These are phyloP conservation scores for Hyphantria cunea DNA, from an alignment of 1,140 invertebrate genomes.

Conservation along the genomic window DNA sequence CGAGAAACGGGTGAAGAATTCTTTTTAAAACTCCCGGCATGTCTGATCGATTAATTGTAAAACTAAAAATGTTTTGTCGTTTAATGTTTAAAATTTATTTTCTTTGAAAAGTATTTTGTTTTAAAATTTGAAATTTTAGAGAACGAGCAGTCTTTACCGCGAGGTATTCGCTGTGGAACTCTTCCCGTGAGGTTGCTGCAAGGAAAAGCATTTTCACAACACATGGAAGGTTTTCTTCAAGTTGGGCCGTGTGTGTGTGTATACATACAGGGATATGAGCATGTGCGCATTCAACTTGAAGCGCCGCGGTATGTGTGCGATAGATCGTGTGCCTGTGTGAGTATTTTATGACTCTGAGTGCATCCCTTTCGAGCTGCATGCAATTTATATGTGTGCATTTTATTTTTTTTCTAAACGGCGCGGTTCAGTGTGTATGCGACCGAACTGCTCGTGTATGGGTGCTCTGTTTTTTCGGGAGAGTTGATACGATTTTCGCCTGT, in stretches of 20 bases:
- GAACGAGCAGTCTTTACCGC: constrained; percentile 80
- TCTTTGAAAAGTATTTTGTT: constrained; percentile 35
- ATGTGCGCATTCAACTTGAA: constrained; percentile 58
- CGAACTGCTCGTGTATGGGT: constrained; percentile 54
- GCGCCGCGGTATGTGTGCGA: constrained; percentile 46
- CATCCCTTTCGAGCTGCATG: constrained; percentile 80
- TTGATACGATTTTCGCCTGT: constrained; percentile 41
- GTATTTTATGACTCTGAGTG: constrained; percentile 81
- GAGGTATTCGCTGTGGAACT: constrained; percentile 82
- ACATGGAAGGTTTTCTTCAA: constrained; percentile 77
- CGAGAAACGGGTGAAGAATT: constrained; percentile 69
- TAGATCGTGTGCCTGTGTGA: constrained; percentile 44
- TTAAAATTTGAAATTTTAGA: constrained; percentile 55
- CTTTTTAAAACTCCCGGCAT: constrained; percentile 54
- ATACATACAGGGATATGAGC: constrained; percentile 40
- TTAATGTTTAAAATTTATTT: constrained; percentile 38
- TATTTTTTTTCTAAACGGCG: constrained; percentile 78
- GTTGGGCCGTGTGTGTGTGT: constrained; percentile 51
- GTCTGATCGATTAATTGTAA: constrained; percentile 54
- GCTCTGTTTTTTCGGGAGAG: constrained; percentile 59
- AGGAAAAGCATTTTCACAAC: constrained; percentile 81
- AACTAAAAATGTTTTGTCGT: constrained; percentile 8
- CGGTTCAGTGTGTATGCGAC: constrained; percentile 61
- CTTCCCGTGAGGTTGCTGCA: constrained; percentile 80
- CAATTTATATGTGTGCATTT: constrained; percentile 79